Conservation (phyloP, 2,888 invertebrate species). For the Synergus japonicus region DNA sequence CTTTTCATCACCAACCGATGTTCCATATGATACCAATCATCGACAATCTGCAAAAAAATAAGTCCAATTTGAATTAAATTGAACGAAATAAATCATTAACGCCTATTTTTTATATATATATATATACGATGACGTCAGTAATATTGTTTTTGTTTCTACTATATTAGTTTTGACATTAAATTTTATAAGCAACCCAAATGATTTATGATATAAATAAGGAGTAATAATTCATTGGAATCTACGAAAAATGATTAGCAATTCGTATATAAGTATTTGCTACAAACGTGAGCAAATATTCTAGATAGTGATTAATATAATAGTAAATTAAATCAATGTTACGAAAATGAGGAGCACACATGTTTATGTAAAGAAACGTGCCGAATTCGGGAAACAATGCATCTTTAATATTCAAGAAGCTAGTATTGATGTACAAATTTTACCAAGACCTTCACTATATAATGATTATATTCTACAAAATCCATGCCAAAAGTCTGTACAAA, state of each 20-base stretch:
- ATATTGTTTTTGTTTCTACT: not conserved
- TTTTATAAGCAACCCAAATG: not conserved
- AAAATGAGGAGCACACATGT: constrained; percentile 79
- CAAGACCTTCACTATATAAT: constrained; percentile 80
- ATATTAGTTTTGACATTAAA: not conserved
- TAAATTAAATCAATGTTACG: not conserved
- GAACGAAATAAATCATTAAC: not conserved
- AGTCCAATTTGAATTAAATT: not conserved
- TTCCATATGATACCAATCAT: constrained; percentile 91
- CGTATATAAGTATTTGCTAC: not conserved
- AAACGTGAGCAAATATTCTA: not conserved
- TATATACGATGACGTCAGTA: not conserved
- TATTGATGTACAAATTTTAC: constrained; percentile 67
- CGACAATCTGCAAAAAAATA: constrained; percentile 86
- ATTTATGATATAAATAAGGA: not conserved
- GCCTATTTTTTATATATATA: too few species aligned
- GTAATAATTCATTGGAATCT: not conserved
- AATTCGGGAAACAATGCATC: constrained; percentile 85
- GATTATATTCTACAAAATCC: constrained; percentile 82
- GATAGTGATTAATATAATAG: not conserved
- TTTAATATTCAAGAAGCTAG: constrained; percentile 83
- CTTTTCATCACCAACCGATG: constrained; percentile 89
- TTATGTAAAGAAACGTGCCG: constrained; percentile 84
- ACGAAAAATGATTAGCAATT: not conserved
- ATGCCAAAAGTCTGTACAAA: constrained; percentile 82